These are phyloP conservation scores for Monodelphis domestica DNA, from an alignment of 2,797 vertebrate species.

Conservation along the genomic window DNA sequence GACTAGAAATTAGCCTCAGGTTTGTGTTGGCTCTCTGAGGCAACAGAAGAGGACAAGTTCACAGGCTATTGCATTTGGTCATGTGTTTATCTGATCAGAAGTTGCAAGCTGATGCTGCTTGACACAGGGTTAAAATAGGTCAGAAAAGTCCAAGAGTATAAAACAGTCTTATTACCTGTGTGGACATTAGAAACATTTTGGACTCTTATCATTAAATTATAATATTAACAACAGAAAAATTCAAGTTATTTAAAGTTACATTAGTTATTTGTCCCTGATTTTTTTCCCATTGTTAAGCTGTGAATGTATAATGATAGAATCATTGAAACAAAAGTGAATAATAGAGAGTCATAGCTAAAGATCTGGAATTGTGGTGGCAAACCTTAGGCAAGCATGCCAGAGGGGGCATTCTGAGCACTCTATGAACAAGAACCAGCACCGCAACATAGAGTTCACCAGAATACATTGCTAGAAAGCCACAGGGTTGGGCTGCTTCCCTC, in stretches of 20 bases:
- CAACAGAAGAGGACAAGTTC: background rate
- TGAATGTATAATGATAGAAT: background rate
- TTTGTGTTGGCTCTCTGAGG: background rate
- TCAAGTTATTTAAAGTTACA: background rate
- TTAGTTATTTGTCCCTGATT: background rate
- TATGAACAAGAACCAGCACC: no score
- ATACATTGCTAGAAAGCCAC: no score
- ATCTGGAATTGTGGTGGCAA: no score
- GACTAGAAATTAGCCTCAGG: background rate
- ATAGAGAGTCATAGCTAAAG: background rate
- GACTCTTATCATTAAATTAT: background rate
- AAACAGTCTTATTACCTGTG: background rate
- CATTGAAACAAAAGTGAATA: background rate
- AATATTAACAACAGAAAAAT: background rate
- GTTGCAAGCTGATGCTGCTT: background rate
- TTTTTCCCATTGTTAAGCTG: background rate
- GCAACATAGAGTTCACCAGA: no score
- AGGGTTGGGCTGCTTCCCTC: no score
- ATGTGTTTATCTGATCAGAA: background rate
- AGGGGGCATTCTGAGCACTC: no score
- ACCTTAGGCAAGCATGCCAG: no score
- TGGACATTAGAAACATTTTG: background rate
- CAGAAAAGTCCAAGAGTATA: background rate
- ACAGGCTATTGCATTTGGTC: background rate
- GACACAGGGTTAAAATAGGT: background rate